Evolutionary conservation across 2,797 vertebrate species (phyloP).

Genomic region (Takifugu rubripes): DNA sequence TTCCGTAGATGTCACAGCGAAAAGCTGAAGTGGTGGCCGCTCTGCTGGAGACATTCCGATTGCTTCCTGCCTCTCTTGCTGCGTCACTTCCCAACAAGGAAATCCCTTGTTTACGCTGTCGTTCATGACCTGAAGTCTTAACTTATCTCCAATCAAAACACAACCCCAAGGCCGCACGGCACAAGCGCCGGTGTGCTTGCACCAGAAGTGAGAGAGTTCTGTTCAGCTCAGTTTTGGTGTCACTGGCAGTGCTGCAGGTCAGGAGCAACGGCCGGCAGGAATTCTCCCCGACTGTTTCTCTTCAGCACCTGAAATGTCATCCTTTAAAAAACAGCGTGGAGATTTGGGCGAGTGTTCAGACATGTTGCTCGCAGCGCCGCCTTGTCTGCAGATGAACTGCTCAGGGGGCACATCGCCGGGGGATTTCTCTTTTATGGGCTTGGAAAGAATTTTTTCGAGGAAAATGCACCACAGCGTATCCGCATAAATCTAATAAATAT

Average conservation of each 20-base stretch:
- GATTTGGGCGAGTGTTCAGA: not conserved
- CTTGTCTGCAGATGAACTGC: not conserved
- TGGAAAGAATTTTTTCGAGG: no score
- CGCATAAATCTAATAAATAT: no score
- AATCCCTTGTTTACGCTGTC: conserved; percentile 57
- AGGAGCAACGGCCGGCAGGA: no score
- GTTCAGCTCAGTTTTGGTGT: no score
- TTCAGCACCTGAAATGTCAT: conserved; percentile 1
- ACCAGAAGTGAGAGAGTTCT: not conserved
- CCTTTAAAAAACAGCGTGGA: not conserved
- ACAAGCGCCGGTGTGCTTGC: conserved; percentile 2
- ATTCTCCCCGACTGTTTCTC: no score
- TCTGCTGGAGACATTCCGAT: conserved; percentile 25
- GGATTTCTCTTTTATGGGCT: no score
- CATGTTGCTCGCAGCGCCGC: not conserved
- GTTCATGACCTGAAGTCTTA: conserved; percentile 31
- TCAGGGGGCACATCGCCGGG: not conserved
- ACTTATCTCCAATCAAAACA: conserved; percentile 32
- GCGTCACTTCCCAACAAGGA: conserved; percentile 53
- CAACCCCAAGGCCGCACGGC: conserved; percentile 3
- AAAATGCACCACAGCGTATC: no score
- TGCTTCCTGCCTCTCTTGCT: conserved; percentile 36
- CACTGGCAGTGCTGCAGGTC: no score
- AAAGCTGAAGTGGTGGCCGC: conserved; percentile 2
- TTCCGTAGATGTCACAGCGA: not conserved